Conservation (phyloP, 2,888 invertebrate species). For the Lissonota sp. region DNA sequence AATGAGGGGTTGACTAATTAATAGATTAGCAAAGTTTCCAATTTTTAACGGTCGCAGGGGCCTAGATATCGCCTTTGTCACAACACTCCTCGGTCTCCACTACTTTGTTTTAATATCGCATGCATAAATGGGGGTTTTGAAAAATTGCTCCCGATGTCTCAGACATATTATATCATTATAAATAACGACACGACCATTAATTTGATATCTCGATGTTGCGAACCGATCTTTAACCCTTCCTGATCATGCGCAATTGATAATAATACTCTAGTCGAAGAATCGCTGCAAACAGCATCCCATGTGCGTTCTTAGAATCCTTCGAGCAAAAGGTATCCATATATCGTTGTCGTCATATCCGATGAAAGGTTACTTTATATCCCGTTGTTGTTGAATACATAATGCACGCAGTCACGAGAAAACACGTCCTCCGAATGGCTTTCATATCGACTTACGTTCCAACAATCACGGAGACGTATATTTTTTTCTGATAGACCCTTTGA, state of each 20-base stretch:
- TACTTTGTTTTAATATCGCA: no score
- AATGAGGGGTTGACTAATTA: no score
- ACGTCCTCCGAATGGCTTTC: conserved; percentile 44
- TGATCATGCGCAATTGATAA: conserved; percentile 10
- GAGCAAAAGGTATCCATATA: not conserved
- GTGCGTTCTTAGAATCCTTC: conserved; percentile 54
- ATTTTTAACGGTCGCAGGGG: no score
- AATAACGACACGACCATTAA: not conserved
- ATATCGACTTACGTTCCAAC: conserved; percentile 61
- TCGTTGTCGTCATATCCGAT: conserved; percentile 44
- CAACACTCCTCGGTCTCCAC: no score
- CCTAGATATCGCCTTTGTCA: no score
- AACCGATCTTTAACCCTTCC: conserved; percentile 41
- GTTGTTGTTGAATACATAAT: conserved; percentile 25
- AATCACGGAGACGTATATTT: not conserved
- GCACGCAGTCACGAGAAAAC: not conserved
- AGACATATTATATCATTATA: not conserved
- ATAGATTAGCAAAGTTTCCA: no score
- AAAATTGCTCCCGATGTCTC: not conserved
- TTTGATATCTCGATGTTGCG: conserved; percentile 22
- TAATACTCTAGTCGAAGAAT: conserved; percentile 6
- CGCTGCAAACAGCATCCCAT: conserved; percentile 34
- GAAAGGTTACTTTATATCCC: conserved; percentile 56
- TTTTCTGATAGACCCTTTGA: no score
- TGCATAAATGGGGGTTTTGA: not conserved